These are phyloP conservation scores for Metellina segmentata DNA, from an alignment of 2,888 invertebrate species.

Conservation along the genomic window DNA sequence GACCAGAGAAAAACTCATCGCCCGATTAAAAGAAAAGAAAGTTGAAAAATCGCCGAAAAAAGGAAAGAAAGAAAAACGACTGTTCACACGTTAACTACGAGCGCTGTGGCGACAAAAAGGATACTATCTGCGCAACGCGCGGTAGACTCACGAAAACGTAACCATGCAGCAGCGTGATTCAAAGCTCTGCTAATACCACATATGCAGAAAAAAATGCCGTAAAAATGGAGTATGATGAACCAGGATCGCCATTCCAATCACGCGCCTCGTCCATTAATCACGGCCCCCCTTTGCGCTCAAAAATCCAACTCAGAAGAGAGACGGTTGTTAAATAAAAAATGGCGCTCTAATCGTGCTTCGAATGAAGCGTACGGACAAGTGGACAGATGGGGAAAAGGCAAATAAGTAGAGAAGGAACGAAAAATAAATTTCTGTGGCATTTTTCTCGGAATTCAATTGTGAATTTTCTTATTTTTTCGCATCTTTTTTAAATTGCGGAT, in stretches of 20 bases:
- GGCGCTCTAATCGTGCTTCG: conserved; percentile 27
- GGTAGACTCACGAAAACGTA: neutral
- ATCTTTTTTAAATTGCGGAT: neutral
- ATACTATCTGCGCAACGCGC: neutral
- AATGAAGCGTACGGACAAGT: conserved; percentile 7
- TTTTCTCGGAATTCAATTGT: neutral
- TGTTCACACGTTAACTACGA: neutral
- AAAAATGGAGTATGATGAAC: conserved; percentile 45
- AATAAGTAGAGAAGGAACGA: neutral
- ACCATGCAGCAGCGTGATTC: neutral
- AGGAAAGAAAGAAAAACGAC: neutral
- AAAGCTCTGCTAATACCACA: conserved; percentile 12
- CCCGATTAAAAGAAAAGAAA: neutral
- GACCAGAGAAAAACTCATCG: neutral
- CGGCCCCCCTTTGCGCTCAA: conserved; percentile 5
- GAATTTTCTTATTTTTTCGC: neutral
- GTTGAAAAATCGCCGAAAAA: neutral
- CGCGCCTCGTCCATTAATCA: conserved; percentile 44
- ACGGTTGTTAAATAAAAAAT: conserved; percentile 15
- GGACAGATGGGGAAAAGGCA: neutral
- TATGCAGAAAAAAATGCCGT: neutral
- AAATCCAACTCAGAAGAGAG: conserved; percentile 6
- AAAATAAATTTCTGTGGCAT: neutral
- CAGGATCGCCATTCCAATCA: conserved; percentile 34
- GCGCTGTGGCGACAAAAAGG: neutral